Base-by-base conservation (phyloP, 2,888 invertebrate species). In the Tridacna gigas region DNA sequence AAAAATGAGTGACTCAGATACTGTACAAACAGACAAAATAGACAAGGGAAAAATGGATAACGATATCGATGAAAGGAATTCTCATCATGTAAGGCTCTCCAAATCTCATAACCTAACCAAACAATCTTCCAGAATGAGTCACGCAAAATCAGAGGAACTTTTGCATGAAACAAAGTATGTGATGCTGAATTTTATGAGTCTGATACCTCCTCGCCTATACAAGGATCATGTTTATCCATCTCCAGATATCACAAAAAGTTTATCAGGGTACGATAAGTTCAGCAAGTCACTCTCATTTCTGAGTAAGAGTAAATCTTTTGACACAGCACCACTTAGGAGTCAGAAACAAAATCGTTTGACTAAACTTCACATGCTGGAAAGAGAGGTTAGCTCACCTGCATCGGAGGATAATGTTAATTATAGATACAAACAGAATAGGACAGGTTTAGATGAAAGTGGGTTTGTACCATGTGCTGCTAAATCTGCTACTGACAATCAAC, bases 91-190 rank as follows among this genome's bases (percentile, higher is more conserved):
- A 15, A 22, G 71, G 26, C 71, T 71, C 5, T 22, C 71, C 0
- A 71, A 71, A 71, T 71, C 71, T n/a, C 71, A 51, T 26, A 71
- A 71, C 26, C 22, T 71, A 48, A 71, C 71, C 9, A 26, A 71
- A 9, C 20, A n/a, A 1, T 25, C 25, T 51, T 13, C 51, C 48
- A 22, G 18, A 18, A 9, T 67, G n/a, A 67, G 47, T 45, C 67
- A 67, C 45, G 67, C 67, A 28, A 37, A 67, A 45, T 67, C 48
- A 51, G 71, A 71, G 25, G 71, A 71, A 12, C 71, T 71, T 77
- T 63, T 86, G 1, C 82, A 80, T 78, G 90, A 91, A 75, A 91
- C 91, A 0, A 90, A 90, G 80, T 90, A 85, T 79, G 86, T 92
- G 28, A 90, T 92, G 37, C 84, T 92, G 20, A 91, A 90, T 77